Evolutionary conservation across 2,888 invertebrate species (phyloP), one percentile per base, ranked within the genome.

Genomic region (Tanaodytes sp.): DNA sequence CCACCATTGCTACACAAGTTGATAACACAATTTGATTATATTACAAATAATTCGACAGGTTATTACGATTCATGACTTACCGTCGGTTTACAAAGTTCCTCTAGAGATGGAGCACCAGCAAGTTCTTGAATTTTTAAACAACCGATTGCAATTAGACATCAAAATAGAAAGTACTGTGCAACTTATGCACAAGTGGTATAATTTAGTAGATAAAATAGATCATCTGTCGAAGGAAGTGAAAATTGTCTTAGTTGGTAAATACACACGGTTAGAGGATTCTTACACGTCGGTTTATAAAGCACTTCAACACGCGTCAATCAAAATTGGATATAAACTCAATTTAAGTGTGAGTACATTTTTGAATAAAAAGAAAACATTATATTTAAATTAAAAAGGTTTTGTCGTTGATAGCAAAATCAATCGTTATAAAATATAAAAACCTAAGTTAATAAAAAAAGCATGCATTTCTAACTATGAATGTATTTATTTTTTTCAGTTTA

Each of bases 281-380:
- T 99, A 99, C 81, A 95, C 97, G 0, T 99, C 98, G 0, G 94
- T 99, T 0, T 92, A 93, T 0, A 98, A 99, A 86, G 95, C 98
- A 0, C 85, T 99, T 40, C 92, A 96, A 76, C 99, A 99, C 84
- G 95, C 99, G 0, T 91, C 96, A 0, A 90, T 97, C 45, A 91
- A 93, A 49, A 90, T 91, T 33, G 93, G 95, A 4, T 92, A 92
- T 76, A 94, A 93, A 85, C 88, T 98, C 0, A 92, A 92, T 75
- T 87, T 99, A 30, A 92, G 86, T 79, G 90, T 90, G 79, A 79
- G 80, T 33, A n/a, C n/a, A n/a, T n/a, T n/a, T n/a, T n/a, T n/a
- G n/a, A n/a, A n/a, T n/a, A n/a, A n/a, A n/a, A n/a, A n/a, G n/a
- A n/a, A n/a, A n/a, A n/a, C n/a, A n/a, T n/a, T n/a, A n/a, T n/a